Evolutionary conservation across 92 coral and sea anemone genomes (phyloP).

Genomic region (Parazoanthus atlanticus): DNA sequence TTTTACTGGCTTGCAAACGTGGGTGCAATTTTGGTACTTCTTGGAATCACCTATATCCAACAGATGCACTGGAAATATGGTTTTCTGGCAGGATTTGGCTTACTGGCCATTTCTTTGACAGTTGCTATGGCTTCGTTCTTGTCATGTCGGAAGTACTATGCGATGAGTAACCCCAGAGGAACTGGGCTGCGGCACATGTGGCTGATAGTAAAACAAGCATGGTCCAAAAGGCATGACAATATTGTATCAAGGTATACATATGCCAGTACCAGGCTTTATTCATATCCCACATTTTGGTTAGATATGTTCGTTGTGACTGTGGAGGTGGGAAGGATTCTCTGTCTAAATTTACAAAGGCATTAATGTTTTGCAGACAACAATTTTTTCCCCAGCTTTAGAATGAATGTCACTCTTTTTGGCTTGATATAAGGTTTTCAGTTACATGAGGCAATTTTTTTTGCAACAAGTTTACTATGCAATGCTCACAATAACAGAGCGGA

Average conservation of each 20-base stretch:
- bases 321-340: too few species aligned
- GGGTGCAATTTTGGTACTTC: constrained; percentile 67
- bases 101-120: constrained; percentile 74
- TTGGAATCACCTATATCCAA: constrained; percentile 77
- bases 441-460: too few species aligned
- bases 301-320: neutral
- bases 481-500: too few species aligned
- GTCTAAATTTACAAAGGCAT: too few species aligned
- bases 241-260: constrained; percentile 56
- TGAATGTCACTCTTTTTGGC: too few species aligned
- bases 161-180: constrained; percentile 69
- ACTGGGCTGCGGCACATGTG: constrained; percentile 84
- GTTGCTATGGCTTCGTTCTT: constrained; percentile 71
- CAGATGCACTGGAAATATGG: constrained; percentile 78
- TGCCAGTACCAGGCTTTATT: neutral
- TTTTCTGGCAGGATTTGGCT: constrained; percentile 80
- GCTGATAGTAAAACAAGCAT: constrained; percentile 76
- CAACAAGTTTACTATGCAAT: too few species aligned
- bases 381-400: too few species aligned
- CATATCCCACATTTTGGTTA: neutral
- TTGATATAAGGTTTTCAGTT: too few species aligned
- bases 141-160: constrained; percentile 71
- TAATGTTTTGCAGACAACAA: too few species aligned
- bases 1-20: constrained; percentile 90
- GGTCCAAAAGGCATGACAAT: constrained; percentile 71